Base-by-base conservation (phyloP, 2,113 vertebrate genomes). In the Microtus oregoni region DNA sequence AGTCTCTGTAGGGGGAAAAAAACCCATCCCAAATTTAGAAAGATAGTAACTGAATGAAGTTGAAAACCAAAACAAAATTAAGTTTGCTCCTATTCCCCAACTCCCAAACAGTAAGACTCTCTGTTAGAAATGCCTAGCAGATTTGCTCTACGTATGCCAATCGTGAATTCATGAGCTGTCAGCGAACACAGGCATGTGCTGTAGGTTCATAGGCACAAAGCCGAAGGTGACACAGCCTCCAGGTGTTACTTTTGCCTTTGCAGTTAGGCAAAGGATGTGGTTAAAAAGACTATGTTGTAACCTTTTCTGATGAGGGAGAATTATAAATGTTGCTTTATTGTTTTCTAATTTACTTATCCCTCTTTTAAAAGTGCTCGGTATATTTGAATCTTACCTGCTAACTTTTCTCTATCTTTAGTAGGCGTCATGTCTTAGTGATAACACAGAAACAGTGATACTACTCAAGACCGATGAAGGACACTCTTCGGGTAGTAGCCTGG, bases 401-500 rank as follows among this genome's bases (percentile, higher is more conserved):
- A 2, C 19, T 96, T 89, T 83, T 91, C 89, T 94, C 67, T 35
- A 41, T 24, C 58, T 89, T 78, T 14, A 19, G 50, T 28, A 38
- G 38, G 32, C 58, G 70, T 73, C 2, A 5, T 50, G 7, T 6
- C 13, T 88, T 63, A 65, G 24, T 20, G 1, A 70, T 77, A 95
- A 86, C 32, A 9, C 1, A 47, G 28, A 30, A 82, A 52, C 55
- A 76, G 38, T 1, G 44, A 47, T 20, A 6, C 4, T 12, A 28
- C 17, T 38, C 50, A 85, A 24, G 35, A n/a, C 32, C 55, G 11
- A 61, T 20, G 1, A 0, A 52, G 24, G 5, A 3, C 5, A 32
- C 6, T 87, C 10, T 67, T 58, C 13, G 55, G 1, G 9, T 13
- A 30, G 0, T 0, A 11, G 9, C 15, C 22, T 13, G 73, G 72